Base-by-base conservation (phyloP, 1,140 invertebrate species). In the Eufriesea mexicana region DNA sequence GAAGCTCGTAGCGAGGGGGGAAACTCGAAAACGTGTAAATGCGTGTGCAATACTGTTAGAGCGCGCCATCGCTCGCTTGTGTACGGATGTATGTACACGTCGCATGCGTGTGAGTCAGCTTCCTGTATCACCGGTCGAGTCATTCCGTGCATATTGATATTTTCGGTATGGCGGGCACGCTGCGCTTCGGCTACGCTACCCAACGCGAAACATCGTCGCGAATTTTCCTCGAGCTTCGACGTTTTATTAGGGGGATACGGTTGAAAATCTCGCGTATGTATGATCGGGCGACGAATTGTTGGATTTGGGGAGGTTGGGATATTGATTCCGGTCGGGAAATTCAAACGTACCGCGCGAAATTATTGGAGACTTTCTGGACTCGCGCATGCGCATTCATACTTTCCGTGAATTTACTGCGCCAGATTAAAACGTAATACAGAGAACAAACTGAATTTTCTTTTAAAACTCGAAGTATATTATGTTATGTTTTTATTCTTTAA, bases 101-200 rank as follows among this genome's bases (percentile, higher is more conserved):
- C 54, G 54, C 78, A 35, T 71, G 62, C 70, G 79, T 76, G 85
- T 86, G 88, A 87, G 83, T 84, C 87, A 81, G 89, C 83, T 87
- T 89, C 88, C 88, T 87, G 88, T 87, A 87, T 87, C 88, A 76
- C 83, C 71, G 77, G 73, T 67, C 83, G 79, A 73, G 79, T 57
- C 74, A 74, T 80, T 83, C 54, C 80, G 75, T 78, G 83, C 83
- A 89, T 90, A 90, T 90, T 89, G 89, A 89, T 90, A 89, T 89
- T 89, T 86, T 89, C 73, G 86, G 61, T 78, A 73, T 72, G 61
- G 55, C 82, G 64, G 45, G 59, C 28, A 59, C 47, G 70, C 49
- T 49, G n/a, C 70, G 70, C 47, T 66, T 23, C 62, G 49, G 14
- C 35, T 42, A 12, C 35, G 61, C 28, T 25, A 25, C 16, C 8